These are phyloP conservation scores for Pandemis corylana DNA, from an alignment of 2,888 invertebrate species.

Conservation along the genomic window DNA sequence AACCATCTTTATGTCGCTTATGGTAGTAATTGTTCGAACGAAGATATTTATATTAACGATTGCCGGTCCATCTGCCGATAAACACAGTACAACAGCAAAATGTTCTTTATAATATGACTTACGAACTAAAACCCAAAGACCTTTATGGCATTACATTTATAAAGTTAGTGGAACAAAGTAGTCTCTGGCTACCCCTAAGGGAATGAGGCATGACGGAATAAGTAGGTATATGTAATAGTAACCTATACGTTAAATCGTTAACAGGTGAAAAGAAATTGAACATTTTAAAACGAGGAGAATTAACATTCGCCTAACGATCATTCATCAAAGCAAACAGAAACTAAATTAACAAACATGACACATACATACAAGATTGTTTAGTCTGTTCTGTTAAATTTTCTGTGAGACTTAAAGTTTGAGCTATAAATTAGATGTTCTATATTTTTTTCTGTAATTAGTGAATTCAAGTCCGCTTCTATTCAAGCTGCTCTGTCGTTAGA, in stretches of 20 bases:
- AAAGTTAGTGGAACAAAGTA: no score
- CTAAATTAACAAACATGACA: neutral
- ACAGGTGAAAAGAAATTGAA: neutral
- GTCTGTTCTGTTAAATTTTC: no score
- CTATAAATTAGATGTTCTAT: no score
- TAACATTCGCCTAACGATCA: neutral
- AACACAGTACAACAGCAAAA: constrained; percentile 45
- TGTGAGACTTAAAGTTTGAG: no score
- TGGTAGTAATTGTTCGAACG: constrained; percentile 98
- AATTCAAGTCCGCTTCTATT: no score
- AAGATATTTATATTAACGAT: constrained; percentile 99
- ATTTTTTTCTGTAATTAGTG: no score
- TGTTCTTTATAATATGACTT: constrained; percentile 5
- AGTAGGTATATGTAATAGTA: no score
- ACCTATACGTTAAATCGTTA: neutral
- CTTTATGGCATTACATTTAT: no score
- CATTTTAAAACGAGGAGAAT: neutral
- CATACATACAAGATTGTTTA: no score
- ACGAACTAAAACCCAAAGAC: neutral
- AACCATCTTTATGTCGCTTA: constrained; percentile 99
- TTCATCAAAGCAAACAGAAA: neutral
- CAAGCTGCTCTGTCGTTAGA: no score
- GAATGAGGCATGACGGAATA: no score
- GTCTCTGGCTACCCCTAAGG: no score
- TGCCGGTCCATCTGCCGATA: constrained; percentile 95